Conservation (phyloP, 2,797 vertebrate genomes). For the Danio kyathit region DNA sequence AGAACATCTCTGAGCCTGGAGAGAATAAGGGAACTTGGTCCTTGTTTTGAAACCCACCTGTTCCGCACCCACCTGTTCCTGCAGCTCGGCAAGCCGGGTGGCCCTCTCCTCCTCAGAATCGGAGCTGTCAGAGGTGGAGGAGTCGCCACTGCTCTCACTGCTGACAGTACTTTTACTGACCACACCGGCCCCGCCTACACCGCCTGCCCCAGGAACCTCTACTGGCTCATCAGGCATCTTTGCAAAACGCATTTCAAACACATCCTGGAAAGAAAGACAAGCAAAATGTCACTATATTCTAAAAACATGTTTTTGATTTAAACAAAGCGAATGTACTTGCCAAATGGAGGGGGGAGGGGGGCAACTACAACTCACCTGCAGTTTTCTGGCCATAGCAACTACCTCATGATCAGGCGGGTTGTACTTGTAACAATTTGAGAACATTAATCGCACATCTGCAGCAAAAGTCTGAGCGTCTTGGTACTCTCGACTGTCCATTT, state of each 20-base stretch:
- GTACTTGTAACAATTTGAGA: slow-evolving; percentile 99
- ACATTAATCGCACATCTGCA: slow-evolving; percentile 93
- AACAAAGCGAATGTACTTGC: not conserved
- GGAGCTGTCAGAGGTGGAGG: slow-evolving; percentile 82
- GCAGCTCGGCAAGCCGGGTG: slow-evolving; percentile 84
- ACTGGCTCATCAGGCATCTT: slow-evolving; percentile 91
- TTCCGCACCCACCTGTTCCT: slow-evolving; percentile 89
- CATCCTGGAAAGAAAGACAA: slow-evolving; percentile 75
- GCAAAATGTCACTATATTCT: not conserved
- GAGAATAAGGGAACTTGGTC: slow-evolving; percentile 31
- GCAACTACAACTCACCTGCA: slow-evolving; percentile 85
- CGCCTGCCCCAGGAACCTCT: slow-evolving; percentile 67
- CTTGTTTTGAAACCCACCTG: slow-evolving; percentile 81
- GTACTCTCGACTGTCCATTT: slow-evolving; percentile 92
- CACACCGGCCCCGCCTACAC: slow-evolving; percentile 68
- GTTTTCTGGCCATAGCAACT: slow-evolving; percentile 89
- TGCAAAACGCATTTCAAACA: slow-evolving; percentile 95
- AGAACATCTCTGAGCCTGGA: slow-evolving; percentile 24
- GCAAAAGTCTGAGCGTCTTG: slow-evolving; percentile 90
- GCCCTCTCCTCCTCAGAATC: slow-evolving; percentile 87
- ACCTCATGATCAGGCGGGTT: slow-evolving; percentile 91
- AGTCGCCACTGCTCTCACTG: slow-evolving; percentile 82
- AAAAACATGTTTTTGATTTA: not conserved
- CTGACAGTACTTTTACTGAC: slow-evolving; percentile 82
- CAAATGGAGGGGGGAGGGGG: not conserved